phyloP scores from a whole-genome alignment of 1,140 invertebrate genomes.

The Scaptodrosophila lebanonensis region DNA sequence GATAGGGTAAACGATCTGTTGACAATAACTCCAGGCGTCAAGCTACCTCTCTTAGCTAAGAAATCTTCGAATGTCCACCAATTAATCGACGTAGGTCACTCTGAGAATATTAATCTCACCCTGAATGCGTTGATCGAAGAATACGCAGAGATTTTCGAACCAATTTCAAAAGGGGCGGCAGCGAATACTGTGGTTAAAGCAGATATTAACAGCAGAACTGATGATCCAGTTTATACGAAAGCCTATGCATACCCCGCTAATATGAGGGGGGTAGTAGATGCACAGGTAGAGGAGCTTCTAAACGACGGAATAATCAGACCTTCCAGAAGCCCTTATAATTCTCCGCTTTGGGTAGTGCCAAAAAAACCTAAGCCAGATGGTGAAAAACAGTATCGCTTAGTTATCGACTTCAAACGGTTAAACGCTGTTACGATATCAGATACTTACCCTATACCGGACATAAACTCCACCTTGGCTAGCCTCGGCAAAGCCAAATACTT shows the following conservation, averaged over 20 bases:
- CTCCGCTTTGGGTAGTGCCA: background rate
- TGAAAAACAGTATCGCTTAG: conserved; percentile 51
- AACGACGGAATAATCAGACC: too few species aligned
- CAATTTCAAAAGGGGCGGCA: too few species aligned
- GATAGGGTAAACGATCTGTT: too few species aligned
- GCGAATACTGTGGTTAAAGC: too few species aligned
- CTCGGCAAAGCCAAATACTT: conserved; percentile 78
- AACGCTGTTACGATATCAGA: conserved; percentile 28
- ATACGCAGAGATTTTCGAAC: too few species aligned
- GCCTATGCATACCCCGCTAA: background rate
- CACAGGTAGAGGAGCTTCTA: too few species aligned
- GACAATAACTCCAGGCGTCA: too few species aligned
- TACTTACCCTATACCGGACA: background rate
- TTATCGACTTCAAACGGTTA: conserved; percentile 63
- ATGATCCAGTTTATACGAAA: background rate
- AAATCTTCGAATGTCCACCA: too few species aligned
- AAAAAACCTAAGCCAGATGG: background rate
- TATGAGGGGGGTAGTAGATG: background rate
- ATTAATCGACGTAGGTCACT: too few species aligned
- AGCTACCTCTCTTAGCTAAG: too few species aligned
- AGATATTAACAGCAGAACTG: background rate
- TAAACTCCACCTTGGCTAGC: conserved; percentile 56
- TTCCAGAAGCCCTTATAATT: background rate
- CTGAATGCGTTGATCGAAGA: too few species aligned
- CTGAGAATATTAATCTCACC: too few species aligned